A percentile compares a stretch with the other conserved stretches of the same genome.
Conservation (phyloP, 2,797 vertebrate species). For the Etheostoma nigrum region DNA sequence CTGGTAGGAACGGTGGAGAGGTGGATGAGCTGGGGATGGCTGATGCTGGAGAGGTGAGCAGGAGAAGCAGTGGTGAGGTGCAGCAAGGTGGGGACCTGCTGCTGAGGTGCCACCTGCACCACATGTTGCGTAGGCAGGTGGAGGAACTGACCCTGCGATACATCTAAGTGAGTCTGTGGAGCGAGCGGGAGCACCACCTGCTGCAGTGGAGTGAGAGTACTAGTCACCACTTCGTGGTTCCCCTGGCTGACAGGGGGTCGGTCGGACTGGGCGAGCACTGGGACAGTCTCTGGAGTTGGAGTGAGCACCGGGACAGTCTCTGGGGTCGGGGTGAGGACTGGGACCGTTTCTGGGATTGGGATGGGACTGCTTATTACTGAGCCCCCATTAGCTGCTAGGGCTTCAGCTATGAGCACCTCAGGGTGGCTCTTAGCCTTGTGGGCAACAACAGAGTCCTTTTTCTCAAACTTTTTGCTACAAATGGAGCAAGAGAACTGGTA, state of each 20-base stretch:
- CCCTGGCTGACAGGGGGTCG: slow-evolving; percentile 26
- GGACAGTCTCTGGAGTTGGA: slow-evolving; percentile 60
- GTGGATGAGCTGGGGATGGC: slow-evolving; percentile 70
- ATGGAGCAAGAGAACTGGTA: slow-evolving; percentile 96
- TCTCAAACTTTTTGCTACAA: slow-evolving; percentile 95
- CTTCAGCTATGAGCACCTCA: slow-evolving; percentile 94
- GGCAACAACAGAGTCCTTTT: slow-evolving; percentile 95
- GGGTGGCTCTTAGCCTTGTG: slow-evolving; percentile 89
- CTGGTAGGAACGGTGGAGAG: slow-evolving; percentile 43
- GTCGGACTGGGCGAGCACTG: slow-evolving; percentile 62
- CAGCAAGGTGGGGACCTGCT: slow-evolving; percentile 56
- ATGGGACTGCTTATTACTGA: slow-evolving; percentile 89
- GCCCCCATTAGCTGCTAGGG: slow-evolving; percentile 91
- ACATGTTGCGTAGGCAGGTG: slow-evolving; percentile 69
- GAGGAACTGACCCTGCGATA: slow-evolving; percentile 73
- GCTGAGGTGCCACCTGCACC: slow-evolving; percentile 62
- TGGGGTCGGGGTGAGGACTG: slow-evolving; percentile 56
- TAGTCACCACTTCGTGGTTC: slow-evolving; percentile 32
- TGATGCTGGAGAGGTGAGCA: slow-evolving; percentile 72
- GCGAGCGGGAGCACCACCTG: slow-evolving; percentile 71
- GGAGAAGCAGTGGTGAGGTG: slow-evolving; percentile 57
- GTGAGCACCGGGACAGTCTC: slow-evolving; percentile 73
- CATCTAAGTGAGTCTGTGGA: slow-evolving; percentile 76
- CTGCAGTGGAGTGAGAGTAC: slow-evolving; percentile 37
- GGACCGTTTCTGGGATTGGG: slow-evolving; percentile 75